Evolutionary conservation across 2,888 invertebrate genomes (phyloP), one percentile per base, ranked within the genome.

Genomic region (Cerastis rubricosa): DNA sequence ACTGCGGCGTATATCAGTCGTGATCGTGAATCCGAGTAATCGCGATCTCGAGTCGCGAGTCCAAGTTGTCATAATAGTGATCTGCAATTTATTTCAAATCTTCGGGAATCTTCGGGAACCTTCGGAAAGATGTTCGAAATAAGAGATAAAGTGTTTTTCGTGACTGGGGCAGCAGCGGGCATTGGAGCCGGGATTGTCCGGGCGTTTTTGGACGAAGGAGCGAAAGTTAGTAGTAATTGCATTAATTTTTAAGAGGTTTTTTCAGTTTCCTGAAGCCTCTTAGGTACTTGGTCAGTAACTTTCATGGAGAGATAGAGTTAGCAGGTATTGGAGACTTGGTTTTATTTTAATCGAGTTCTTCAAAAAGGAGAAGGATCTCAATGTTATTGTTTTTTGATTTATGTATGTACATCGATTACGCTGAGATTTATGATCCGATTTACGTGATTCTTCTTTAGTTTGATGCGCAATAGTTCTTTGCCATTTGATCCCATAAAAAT

Each of bases 161-260:
- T 96, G 9, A 96, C 96, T 1, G 96, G 96, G 0, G 96, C 93
- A 0, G 94, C 95, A 0, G 91, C 91, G 0, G 96, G 96, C 0
- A 95, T 96, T 0, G 96, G 96, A 0, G 94, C 94, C 51, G 94
- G 92, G 2, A 84, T 94, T 0, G 94, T 94, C 0, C 87, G 85
- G 43, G 91, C 92, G 0, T 91, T 95, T 63, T 71, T 94, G 65
- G 89, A 93, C 7, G 91, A 92, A 78, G 94, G 93, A 45, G 95
- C 94, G 5, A 94, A 94, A 90, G 96, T 95, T 86, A 87, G 85
- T 81, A 35, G 0, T 40, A 22, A 25, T 51, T 59, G 40, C 12
- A 4, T 67, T 2, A 7, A 11, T 14, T 49, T 29, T 40, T 47
- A 22, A 4, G 2, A 49, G 7, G 14, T 17, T 17, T 51, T 9